phyloP scores from a whole-genome alignment of 2,113 vertebrate genomes.

The Protobothrops flavoviridis region DNA sequence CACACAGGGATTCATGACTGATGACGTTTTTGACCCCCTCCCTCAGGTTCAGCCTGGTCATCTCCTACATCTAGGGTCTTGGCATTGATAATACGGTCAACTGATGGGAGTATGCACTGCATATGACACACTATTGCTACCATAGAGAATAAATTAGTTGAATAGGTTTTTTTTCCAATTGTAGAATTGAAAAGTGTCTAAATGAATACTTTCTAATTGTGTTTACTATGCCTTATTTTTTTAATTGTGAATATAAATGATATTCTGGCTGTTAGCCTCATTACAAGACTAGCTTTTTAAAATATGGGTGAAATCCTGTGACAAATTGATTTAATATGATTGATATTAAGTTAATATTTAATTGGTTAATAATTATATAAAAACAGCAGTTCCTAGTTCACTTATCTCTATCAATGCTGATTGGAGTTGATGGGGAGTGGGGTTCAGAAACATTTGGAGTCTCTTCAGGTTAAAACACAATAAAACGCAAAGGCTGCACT shows the following conservation, averaged over 20 bases:
- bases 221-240: background rate
- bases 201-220: background rate
- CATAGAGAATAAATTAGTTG: background rate
- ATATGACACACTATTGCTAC: background rate
- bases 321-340: background rate
- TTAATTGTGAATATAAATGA: background rate
- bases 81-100: background rate
- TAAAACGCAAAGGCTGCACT: background rate
- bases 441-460: background rate
- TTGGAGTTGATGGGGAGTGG: background rate
- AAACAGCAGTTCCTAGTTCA: background rate
- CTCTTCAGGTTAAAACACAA: background rate
- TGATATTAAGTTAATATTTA: background rate
- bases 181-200: background rate
- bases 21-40: too few species aligned
- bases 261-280: background rate
- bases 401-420: background rate
- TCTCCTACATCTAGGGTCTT: background rate
- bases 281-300: background rate
- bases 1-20: too few species aligned
- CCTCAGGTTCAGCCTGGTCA: too few species aligned
- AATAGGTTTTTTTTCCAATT: background rate
- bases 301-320: background rate
- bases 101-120: background rate
- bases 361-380: background rate